phyloP scores from a whole-genome alignment of 1,140 invertebrate genomes.

The Microplitis mediator region DNA sequence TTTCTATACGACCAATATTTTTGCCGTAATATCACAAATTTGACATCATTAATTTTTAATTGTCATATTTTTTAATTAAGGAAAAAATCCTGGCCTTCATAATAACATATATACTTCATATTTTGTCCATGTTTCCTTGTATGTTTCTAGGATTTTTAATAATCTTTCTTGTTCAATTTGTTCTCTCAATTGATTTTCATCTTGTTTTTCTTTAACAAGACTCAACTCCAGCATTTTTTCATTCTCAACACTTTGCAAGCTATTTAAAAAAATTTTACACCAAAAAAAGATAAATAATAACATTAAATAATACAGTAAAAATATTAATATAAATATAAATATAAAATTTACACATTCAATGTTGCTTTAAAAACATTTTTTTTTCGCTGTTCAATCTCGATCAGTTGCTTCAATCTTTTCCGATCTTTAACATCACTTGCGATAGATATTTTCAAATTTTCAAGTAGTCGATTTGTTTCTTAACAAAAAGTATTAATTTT shows the following conservation, averaged over 20 bases:
- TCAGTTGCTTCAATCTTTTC: not conserved
- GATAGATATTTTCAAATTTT: not conserved
- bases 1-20: no score
- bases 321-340: not conserved
- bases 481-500: not conserved
- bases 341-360: not conserved
- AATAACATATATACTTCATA: not conserved
- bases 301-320: not conserved
- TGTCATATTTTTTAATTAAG: no score
- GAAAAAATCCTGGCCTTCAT: no score
- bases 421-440: not conserved
- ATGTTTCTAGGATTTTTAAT: not conserved
- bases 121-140: conserved; percentile 12
- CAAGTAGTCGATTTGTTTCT: not conserved
- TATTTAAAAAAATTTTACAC: not conserved
- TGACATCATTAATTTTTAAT: no score
- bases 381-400: not conserved
- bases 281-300: not conserved
- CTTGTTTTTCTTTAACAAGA: not conserved
- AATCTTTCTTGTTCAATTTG: not conserved
- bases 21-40: no score
- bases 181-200: not conserved
- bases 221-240: not conserved
- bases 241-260: not conserved
- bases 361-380: not conserved